These are phyloP conservation scores for Brachylomia viminalis DNA, from an alignment of 2,888 invertebrate species.

Conservation along the genomic window DNA sequence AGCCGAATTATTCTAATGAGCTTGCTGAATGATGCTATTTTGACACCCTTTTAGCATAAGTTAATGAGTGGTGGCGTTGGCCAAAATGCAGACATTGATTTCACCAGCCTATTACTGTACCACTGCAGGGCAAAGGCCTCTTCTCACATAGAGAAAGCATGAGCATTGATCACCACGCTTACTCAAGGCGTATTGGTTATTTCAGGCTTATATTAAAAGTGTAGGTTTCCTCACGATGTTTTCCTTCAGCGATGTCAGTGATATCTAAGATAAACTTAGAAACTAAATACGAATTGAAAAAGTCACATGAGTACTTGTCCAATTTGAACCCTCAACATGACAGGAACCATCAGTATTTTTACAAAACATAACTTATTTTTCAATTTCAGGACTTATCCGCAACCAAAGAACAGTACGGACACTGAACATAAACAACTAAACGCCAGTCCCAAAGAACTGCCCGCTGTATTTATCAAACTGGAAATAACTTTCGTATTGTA, in stretches of 20 bases:
- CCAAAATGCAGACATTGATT: too few species aligned
- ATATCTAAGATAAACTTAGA: background rate
- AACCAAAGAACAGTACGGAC: constrained; percentile 4
- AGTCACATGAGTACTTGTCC: background rate
- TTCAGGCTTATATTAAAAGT: background rate
- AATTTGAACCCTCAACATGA: background rate
- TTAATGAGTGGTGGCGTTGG: too few species aligned
- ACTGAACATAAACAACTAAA: constrained; percentile 63
- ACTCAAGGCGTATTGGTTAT: background rate
- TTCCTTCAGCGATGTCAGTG: background rate
- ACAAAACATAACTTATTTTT: background rate
- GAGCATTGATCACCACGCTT: background rate
- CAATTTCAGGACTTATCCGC: constrained; percentile 46
- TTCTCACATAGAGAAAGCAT: background rate
- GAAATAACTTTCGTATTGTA: constrained; percentile 72
- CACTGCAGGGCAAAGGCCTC: background rate
- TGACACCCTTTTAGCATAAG: too few species aligned
- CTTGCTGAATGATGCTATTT: background rate
- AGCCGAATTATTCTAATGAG: background rate
- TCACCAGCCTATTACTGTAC: too few species aligned
- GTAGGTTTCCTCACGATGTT: background rate
- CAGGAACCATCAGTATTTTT: background rate
- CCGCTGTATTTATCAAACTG: constrained; percentile 69
- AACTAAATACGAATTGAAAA: background rate
- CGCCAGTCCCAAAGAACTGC: constrained; percentile 63